Evolutionary conservation across 2,888 invertebrate genomes (phyloP).

Genomic region (Synergus gifuensis): DNA sequence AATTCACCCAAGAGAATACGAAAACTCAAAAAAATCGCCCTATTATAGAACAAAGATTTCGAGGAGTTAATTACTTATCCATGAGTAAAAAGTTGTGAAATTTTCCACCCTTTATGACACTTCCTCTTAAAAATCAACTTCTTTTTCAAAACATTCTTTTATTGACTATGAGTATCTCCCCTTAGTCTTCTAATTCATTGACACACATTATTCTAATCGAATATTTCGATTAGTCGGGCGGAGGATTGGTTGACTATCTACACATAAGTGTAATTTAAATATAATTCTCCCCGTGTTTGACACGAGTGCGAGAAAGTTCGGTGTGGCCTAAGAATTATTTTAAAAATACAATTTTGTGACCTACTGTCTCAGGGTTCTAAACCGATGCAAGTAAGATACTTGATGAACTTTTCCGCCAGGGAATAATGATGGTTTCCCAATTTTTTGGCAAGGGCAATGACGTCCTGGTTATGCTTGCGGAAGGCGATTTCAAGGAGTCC

Average conservation of each 20-base stretch:
- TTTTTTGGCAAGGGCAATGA: constrained; percentile 58
- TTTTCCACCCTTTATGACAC: background rate
- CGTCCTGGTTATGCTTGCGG: constrained; percentile 58
- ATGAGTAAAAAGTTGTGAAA: background rate
- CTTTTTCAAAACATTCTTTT: constrained; percentile 12
- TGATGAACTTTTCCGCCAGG: constrained; percentile 69
- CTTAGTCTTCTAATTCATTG: background rate
- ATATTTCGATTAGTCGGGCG: constrained; percentile 29
- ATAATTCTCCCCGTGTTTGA: background rate
- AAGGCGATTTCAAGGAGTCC: constrained; percentile 65
- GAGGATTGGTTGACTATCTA: constrained; percentile 20
- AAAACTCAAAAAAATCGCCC: too few relatives aligned
- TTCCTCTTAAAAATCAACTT: background rate
- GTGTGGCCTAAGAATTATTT: background rate
- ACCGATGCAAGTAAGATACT: constrained; percentile 63
- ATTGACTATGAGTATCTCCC: constrained; percentile 30
- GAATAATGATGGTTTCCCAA: constrained; percentile 61
- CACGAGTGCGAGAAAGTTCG: background rate
- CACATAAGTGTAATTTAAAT: constrained; percentile 10
- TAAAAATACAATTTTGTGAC: background rate
- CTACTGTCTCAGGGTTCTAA: constrained; percentile 54
- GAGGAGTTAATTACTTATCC: too few relatives aligned
- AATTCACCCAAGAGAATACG: too few relatives aligned
- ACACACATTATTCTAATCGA: constrained; percentile 13
- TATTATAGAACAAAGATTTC: too few relatives aligned